Conservation (phyloP, 1,140 invertebrate species). For the Mylabris phalerata region DNA sequence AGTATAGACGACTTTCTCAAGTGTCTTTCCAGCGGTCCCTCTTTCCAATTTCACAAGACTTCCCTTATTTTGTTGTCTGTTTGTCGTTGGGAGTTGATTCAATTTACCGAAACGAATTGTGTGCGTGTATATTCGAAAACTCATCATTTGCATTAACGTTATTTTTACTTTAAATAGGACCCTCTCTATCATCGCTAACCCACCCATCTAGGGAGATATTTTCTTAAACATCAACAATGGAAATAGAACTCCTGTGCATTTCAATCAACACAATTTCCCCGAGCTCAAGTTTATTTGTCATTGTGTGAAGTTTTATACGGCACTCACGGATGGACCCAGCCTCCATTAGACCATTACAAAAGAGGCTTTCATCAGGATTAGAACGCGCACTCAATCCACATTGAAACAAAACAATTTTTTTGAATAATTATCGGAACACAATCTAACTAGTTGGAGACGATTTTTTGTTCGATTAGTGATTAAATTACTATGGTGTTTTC, state of each 20-base stretch:
- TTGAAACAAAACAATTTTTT: too few relatives aligned
- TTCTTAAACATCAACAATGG: conserved; percentile 13
- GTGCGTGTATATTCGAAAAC: conserved; percentile 7
- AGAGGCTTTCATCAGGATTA: conserved; percentile 37
- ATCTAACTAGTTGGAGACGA: too few relatives aligned
- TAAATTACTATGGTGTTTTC: too few relatives aligned
- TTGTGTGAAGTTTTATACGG: conserved; percentile 27
- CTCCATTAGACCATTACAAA: conserved; percentile 33
- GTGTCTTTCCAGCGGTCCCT: too few relatives aligned
- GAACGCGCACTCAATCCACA: not conserved
- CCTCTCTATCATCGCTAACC: not conserved
- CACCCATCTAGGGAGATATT: conserved; percentile 6
- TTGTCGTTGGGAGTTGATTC: conserved; percentile 14
- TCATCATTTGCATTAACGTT: conserved; percentile 19
- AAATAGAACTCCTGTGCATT: conserved; percentile 18
- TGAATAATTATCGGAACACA: too few relatives aligned
- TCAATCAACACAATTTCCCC: conserved; percentile 30
- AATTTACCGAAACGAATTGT: conserved; percentile 18
- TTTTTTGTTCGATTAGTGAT: too few relatives aligned
- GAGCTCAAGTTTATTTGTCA: conserved; percentile 26
- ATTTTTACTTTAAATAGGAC: conserved; percentile 4
- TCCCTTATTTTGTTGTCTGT: conserved; percentile 5
- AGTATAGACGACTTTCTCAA: too few relatives aligned
- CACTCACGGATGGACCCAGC: conserved; percentile 28
- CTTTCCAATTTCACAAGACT: not conserved